Evolutionary conservation across 35 echinoderm and acorn worm genomes (phyloP), one percentile per base, ranked within the genome.

Genomic region (Ophiothrix spiculata): DNA sequence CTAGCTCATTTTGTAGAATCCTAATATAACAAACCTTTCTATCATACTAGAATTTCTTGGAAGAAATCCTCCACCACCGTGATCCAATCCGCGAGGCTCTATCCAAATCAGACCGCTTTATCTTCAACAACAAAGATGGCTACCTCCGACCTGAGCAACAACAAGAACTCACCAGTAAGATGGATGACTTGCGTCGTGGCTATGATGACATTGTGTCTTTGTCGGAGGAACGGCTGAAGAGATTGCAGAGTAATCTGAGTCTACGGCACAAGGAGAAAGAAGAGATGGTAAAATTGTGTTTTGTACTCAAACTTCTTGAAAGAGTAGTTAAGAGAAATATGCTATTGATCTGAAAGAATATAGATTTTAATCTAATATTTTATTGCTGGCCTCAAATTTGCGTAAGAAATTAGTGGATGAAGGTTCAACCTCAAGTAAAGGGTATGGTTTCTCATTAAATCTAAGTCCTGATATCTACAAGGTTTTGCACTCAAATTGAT

Each of bases 41-140:
- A n/a, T n/a, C n/a, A n/a, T n/a, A n/a, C n/a, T n/a, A 98, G 96
- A 76, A 90, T 80, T 93, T 99, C 80, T 46, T 89, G 40, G 92
- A 94, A 36, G 96, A 99, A 82, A 92, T 99, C 34, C 35, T 91
- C 16, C 87, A 93, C 82, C 96, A 99, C 40, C 88, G 91, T n/a
- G 92, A 92, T 36, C 88, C 91, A 34, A 99, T 99, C 54, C 64
- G 39, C 17, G 96, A 99, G 39, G 82, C 92, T 0, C 77, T 94
- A 2, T 69, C 45, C 64, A 94, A 88, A 37, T 64, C 92, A 6
- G 96, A 99, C 14, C 89, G 86, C 69, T 99, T 99, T 86, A 93
- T 99, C 75, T 74, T 90, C 63, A 85, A 91, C 82, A 99, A 99
- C 84, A 88, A 91, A 45, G 92, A 99, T 64, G 85, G 94, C 64